Conservation (phyloP, 2,113 vertebrate species). For the Tenebrosternarchus preto region DNA sequence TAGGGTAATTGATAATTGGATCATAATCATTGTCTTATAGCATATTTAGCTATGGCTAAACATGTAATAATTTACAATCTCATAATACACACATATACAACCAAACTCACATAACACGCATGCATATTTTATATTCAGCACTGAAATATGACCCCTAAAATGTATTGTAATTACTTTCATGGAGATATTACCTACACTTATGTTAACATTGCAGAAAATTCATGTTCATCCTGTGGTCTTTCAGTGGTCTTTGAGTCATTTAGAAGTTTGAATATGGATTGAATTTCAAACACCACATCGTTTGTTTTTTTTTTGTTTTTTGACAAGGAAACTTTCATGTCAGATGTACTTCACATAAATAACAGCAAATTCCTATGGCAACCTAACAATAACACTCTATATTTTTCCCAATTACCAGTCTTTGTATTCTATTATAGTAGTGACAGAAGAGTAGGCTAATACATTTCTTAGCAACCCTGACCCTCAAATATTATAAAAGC, state of each 20-base stretch:
- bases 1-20: background rate
- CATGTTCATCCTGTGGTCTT: constrained; percentile 59
- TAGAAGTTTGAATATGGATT: constrained; percentile 57
- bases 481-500: constrained; percentile 60
- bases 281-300: constrained; percentile 53
- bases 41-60: background rate
- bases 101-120: constrained; percentile 22
- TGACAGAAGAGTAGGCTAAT: constrained; percentile 40
- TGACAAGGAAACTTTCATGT: constrained; percentile 55
- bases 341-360: constrained; percentile 60
- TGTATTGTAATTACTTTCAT: constrained; percentile 53
- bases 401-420: constrained; percentile 59
- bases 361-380: constrained; percentile 57
- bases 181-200: constrained; percentile 59
- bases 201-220: constrained; percentile 57
- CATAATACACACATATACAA: too few species aligned
- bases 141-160: constrained; percentile 8
- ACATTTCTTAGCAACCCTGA: constrained; percentile 54
- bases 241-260: constrained; percentile 56
- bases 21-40: background rate
- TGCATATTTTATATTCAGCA: constrained; percentile 6
- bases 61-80: constrained; percentile 3
- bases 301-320: too few species aligned
- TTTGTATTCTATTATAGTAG: constrained; percentile 46
- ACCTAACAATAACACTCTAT: constrained; percentile 57